Evolutionary conservation across 2,888 invertebrate genomes (phyloP), one percentile per base, ranked within the genome.

Genomic region (Saturnia pavonia): DNA sequence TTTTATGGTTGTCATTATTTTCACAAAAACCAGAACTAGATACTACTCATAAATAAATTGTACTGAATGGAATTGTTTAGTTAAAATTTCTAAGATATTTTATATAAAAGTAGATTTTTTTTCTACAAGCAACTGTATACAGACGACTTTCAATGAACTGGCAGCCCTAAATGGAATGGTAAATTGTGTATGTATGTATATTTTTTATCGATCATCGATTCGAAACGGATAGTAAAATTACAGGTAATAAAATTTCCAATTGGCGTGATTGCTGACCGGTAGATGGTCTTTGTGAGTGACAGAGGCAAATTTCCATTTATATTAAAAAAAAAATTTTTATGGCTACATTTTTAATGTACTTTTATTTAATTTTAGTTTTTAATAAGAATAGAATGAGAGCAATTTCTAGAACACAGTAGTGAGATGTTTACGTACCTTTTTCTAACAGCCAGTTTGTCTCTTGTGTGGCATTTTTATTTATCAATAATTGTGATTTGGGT

Each of bases 161-260:
- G 57, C 19, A 27, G 22, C 57, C 12, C 57, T 25, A 25, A 25
- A 14, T 25, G 57, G 14, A 57, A 57, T 57, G 11, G 57, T 11
- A 57, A 57, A 57, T 57, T 57, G 57, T 57, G 25, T 57, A 57
- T 57, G 11, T 51, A 51, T 6, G 3, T 51, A 51, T 14, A 57
- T 67, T 67, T 66, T 70, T 70, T 73, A 79, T 72, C 75, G 76
- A 75, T 74, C 79, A 74, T 73, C 76, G 73, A 76, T 77, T 77
- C 73, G 73, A 79, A 81, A 81, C 81, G 78, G 74, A 78, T 78
- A 82, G 76, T 77, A 73, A 81, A 85, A 85, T 84, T 84, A 82
- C 75, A 45, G 79, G 82, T 77, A 78, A 82, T 84, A 84, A 83
- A 84, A 79, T 74, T 80, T 77, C 75, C 75, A 78, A 82, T 81